phyloP scores from a whole-genome alignment of 2,797 vertebrate species.

The Triplophysa yarkandensis region DNA sequence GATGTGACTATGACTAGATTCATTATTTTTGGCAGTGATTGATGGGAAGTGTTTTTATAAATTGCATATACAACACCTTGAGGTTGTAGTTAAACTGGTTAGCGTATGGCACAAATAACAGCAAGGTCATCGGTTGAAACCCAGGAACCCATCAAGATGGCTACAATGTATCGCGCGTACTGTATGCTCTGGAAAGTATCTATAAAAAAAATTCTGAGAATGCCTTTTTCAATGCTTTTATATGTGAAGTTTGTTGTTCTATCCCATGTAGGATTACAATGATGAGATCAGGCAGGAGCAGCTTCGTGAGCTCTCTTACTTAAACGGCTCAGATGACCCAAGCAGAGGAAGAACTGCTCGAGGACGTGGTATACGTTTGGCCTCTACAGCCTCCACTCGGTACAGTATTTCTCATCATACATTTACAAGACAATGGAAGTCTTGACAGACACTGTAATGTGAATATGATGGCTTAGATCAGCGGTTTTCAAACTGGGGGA shows the following conservation, averaged over 20 bases:
- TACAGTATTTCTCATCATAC: conserved; percentile 57
- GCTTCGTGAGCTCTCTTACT: conserved; percentile 91
- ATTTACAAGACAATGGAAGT: neutral
- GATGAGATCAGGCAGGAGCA: conserved; percentile 99
- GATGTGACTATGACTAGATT: conserved; percentile 56
- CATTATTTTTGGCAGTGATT: conserved; percentile 57
- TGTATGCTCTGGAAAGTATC: neutral
- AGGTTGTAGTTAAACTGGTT: neutral
- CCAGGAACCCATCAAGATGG: neutral
- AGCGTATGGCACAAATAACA: neutral
- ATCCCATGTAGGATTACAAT: conserved; percentile 90
- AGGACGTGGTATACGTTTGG: conserved; percentile 82
- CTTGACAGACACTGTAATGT: too few relatives aligned
- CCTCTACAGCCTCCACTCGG: conserved; percentile 82
- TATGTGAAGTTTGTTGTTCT: conserved; percentile 45
- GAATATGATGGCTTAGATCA: too few relatives aligned
- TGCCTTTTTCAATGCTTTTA: conserved; percentile 62
- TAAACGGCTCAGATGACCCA: conserved; percentile 94
- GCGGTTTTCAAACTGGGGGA: too few relatives aligned
- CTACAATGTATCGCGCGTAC: neutral
- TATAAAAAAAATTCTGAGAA: conserved; percentile 54
- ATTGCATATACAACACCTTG: conserved; percentile 14
- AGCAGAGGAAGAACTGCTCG: conserved; percentile 82
- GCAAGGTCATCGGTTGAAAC: neutral
- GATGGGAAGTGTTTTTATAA: conserved; percentile 13